Evolutionary conservation across 1,140 invertebrate genomes (phyloP).

Genomic region (Neoseiulus cucumeris): DNA sequence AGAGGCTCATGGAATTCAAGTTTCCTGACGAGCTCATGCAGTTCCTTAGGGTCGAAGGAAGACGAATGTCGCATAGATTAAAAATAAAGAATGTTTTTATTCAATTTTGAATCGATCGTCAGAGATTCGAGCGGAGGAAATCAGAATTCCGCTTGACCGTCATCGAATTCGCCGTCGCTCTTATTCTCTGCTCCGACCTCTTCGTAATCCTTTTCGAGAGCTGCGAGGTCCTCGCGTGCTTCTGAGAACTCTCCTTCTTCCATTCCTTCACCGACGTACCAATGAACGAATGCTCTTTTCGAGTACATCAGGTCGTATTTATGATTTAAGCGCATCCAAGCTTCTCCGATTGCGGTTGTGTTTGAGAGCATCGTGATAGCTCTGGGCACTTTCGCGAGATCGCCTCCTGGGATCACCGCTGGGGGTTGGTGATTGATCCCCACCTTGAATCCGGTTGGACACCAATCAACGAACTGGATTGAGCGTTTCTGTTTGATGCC

Average conservation of each 20-base stretch:
- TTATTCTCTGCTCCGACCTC: constrained; percentile 15
- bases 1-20: no score
- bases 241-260: constrained; percentile 28
- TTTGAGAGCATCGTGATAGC: constrained; percentile 54
- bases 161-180: no score
- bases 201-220: constrained; percentile 19
- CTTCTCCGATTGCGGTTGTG: constrained; percentile 53
- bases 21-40: no score
- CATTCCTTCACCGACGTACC: constrained; percentile 32
- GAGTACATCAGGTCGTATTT: constrained; percentile 46
- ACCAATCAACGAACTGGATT: constrained; percentile 33
- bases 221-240: constrained; percentile 18
- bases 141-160: no score
- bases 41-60: no score
- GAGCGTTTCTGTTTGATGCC: constrained; percentile 26
- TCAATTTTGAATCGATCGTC: no score
- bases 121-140: no score
- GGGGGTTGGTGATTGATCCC: constrained; percentile 29
- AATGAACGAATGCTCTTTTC: constrained; percentile 27
- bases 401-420: constrained; percentile 39
- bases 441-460: constrained; percentile 24
- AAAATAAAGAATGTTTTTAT: no score
- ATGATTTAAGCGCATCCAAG: constrained; percentile 53
- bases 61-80: no score
- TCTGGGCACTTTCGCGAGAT: constrained; percentile 35